Evolutionary conservation across 2,113 vertebrate species (phyloP).

Genomic region (Malurus elegans): DNA sequence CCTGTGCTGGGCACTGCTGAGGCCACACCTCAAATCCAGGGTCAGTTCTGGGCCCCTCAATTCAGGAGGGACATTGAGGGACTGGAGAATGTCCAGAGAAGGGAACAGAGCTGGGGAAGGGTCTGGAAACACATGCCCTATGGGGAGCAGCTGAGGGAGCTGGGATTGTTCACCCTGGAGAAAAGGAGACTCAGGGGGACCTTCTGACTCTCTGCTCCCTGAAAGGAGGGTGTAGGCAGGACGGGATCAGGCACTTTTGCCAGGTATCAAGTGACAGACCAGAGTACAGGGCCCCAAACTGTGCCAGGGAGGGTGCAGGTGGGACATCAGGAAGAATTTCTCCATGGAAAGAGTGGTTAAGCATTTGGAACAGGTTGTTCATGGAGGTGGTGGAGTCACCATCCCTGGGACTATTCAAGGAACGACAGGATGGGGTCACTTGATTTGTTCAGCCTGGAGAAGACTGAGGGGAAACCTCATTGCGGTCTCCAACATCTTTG

Average conservation of each 20-base stretch:
- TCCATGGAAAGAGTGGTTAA: neutral
- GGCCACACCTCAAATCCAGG: accelerated
- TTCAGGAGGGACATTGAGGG: neutral
- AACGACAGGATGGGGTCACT: neutral
- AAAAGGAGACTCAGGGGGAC: neutral
- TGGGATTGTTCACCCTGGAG: neutral
- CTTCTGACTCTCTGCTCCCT: neutral
- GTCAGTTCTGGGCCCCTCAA: neutral
- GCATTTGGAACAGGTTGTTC: neutral
- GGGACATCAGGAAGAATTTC: neutral
- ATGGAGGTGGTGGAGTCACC: neutral
- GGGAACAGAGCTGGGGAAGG: accelerated
- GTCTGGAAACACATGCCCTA: neutral
- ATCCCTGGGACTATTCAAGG: neutral
- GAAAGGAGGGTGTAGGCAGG: neutral
- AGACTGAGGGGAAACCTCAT: neutral
- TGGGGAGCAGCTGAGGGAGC: neutral
- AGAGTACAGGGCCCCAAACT: neutral
- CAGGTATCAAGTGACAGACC: neutral
- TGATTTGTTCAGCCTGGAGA: neutral
- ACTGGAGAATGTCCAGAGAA: accelerated
- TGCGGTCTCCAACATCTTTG: neutral
- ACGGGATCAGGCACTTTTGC: neutral
- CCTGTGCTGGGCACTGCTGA: neutral
- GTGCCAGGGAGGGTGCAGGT: neutral